phyloP scores from a whole-genome alignment of 2,888 invertebrate genomes.

The Magallana nippona region DNA sequence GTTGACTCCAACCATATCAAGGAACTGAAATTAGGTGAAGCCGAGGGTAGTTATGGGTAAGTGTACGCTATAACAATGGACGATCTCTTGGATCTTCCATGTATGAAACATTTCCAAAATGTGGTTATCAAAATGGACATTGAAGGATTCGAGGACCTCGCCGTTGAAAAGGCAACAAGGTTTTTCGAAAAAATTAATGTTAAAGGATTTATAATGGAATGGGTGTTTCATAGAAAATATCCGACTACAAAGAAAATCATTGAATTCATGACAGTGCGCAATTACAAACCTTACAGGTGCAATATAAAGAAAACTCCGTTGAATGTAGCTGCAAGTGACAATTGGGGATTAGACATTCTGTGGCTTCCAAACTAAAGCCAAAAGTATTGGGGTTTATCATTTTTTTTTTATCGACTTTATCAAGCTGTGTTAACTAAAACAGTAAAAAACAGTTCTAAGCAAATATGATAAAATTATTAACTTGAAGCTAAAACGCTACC shows the following conservation, averaged over 20 bases:
- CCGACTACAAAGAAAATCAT: slow-evolving; percentile 38
- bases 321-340: slow-evolving; percentile 7
- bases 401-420: no score
- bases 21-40: slow-evolving; percentile 39
- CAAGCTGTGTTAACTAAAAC: no score
- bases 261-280: slow-evolving; percentile 39
- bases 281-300: slow-evolving; percentile 37
- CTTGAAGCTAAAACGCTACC: no score
- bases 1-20: slow-evolving; percentile 44
- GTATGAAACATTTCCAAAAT: slow-evolving; percentile 42
- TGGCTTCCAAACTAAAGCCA: slow-evolving; percentile 41
- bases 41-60: slow-evolving; percentile 45
- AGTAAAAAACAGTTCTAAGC: no score
- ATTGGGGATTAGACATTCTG: slow-evolving; percentile 46
- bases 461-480: no score
- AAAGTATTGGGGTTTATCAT: no score
- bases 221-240: slow-evolving; percentile 46
- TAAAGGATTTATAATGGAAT: slow-evolving; percentile 48
- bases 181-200: slow-evolving; percentile 48
- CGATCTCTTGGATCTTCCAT: slow-evolving; percentile 45
- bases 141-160: slow-evolving; percentile 49
- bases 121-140: slow-evolving; percentile 52
- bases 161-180: slow-evolving; percentile 36
- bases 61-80: slow-evolving; percentile 49
- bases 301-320: slow-evolving; percentile 13